Percentiles rank a stretch among this genome's conserved stretches.
Conservation (phyloP, 2,888 invertebrate species). For the Nowickia ferox region DNA sequence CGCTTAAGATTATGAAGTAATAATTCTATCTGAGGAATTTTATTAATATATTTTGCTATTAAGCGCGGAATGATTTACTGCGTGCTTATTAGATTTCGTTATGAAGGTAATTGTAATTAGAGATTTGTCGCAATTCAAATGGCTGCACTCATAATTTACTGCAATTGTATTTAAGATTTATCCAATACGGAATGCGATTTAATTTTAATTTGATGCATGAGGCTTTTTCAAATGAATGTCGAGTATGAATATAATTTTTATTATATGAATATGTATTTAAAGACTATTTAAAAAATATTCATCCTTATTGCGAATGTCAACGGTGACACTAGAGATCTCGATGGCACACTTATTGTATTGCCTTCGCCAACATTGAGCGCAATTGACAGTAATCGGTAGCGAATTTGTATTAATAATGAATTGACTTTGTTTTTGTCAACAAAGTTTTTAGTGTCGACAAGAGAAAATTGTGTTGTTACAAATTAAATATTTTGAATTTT, state of each 20-base stretch:
- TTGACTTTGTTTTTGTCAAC: constrained; percentile 27
- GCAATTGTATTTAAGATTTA: too few relatives aligned
- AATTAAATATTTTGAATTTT: not conserved
- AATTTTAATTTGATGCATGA: too few relatives aligned
- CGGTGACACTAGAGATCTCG: not conserved
- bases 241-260: too few relatives aligned
- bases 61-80: not conserved
- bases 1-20: too few relatives aligned
- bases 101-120: not conserved
- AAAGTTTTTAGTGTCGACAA: not conserved
- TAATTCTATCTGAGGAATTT: too few relatives aligned
- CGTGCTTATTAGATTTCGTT: not conserved
- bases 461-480: not conserved
- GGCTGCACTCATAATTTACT: too few relatives aligned
- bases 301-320: constrained; percentile 17
- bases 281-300: too few relatives aligned
- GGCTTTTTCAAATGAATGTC: too few relatives aligned
- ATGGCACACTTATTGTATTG: not conserved
- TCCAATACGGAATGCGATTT: too few relatives aligned
- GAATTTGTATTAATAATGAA: not conserved
- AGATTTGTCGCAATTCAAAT: too few relatives aligned
- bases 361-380: not conserved
- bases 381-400: not conserved
- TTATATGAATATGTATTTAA: too few relatives aligned
- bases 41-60: too few relatives aligned